These are phyloP conservation scores for Danio rerio DNA, from an alignment of 2,113 vertebrate genomes.

Conservation along the genomic window GRCz12tu NC_133198.1:20527501-20528000, in stretches of 20 bases:
- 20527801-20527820: conserved; percentile 78
- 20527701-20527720: not conserved
- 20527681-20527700: conserved; percentile 13
- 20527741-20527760: no score
- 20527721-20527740: not conserved
- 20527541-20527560: not conserved
- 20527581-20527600: not conserved
- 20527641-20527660: not conserved
- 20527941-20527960: not conserved
- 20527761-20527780: conserved; percentile 59
- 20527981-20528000: conserved; percentile 52
- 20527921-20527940: conserved; percentile 57
- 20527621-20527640: not conserved
- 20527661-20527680: not conserved
- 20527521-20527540: not conserved
- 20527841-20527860: conserved; percentile 82
- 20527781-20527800: conserved; percentile 42
- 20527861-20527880: conserved; percentile 85
- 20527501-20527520: not conserved
- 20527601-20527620: not conserved
- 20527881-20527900: conserved; percentile 75
- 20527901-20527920: conserved; percentile 61
- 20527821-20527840: conserved; percentile 81
- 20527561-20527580: not conserved
- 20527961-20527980: not conserved